Percentiles rank a stretch among this genome's conserved stretches.
These are phyloP conservation scores for Falco concolor DNA, from an alignment of 2,797 vertebrate species.

Conservation along the genomic window DNA sequence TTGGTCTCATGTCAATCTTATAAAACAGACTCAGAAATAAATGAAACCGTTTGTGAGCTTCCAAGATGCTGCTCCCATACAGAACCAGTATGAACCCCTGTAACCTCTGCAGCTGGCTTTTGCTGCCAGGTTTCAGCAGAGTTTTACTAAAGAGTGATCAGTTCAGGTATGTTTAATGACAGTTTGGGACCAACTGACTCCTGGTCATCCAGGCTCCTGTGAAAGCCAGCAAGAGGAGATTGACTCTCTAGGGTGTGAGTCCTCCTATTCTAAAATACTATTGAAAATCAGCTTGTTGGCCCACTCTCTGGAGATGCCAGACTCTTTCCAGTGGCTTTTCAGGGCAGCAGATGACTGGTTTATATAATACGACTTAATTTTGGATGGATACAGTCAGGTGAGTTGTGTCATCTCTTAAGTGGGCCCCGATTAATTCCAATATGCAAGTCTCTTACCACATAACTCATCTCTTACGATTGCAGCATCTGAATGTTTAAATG, in stretches of 20 bases:
- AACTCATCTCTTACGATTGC: not conserved
- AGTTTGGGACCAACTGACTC: too few relatives aligned
- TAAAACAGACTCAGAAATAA: not conserved
- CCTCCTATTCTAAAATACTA: not conserved
- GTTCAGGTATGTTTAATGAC: not conserved
- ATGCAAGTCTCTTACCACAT: not conserved
- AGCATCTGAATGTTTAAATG: not conserved
- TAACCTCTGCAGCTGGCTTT: not conserved
- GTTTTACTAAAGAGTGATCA: not conserved
- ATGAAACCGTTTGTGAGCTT: not conserved
- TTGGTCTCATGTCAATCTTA: fast-evolving
- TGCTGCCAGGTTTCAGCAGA: not conserved
- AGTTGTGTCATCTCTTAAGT: not conserved
- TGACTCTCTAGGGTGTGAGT: not conserved
- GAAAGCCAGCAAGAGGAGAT: not conserved
- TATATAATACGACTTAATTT: not conserved
- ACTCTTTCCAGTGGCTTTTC: not conserved
- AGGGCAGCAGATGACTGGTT: not conserved
- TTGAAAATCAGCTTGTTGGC: not conserved
- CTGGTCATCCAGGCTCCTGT: not conserved
- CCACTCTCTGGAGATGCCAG: not conserved
- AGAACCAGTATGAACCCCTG: not conserved
- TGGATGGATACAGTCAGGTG: not conserved
- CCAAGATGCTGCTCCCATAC: not conserved
- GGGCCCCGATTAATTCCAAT: not conserved